These are phyloP conservation scores for Lamellibrachia satsuma DNA, from an alignment of 2,888 invertebrate genomes.

Conservation along the genomic window DNA sequence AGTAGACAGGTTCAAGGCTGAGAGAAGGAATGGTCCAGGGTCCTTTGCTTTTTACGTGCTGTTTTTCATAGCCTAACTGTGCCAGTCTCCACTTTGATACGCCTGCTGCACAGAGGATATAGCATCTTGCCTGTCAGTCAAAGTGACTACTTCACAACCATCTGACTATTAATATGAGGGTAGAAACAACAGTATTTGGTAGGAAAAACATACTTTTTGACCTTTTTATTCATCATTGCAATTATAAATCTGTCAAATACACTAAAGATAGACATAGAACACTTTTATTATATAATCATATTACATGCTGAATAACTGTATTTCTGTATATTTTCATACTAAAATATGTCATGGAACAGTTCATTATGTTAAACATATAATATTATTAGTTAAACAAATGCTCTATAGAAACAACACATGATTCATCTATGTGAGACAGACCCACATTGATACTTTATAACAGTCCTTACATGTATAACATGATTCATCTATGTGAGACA, in stretches of 20 bases:
- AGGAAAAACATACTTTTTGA: not conserved
- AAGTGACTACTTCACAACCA: not conserved
- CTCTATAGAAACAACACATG: no score
- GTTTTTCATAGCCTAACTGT: not conserved
- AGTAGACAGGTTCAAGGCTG: not conserved
- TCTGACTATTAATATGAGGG: not conserved
- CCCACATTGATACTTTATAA: no score
- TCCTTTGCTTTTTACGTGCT: not conserved
- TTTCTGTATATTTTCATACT: not conserved
- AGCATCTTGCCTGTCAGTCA: not conserved
- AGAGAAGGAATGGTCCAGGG: not conserved
- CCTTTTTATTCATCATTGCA: not conserved
- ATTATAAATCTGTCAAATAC: not conserved
- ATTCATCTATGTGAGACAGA: no score
- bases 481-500: no score
- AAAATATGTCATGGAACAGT: not conserved
- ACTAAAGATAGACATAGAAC: not conserved
- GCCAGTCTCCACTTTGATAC: not conserved
- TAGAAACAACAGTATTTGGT: not conserved
- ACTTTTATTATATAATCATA: not conserved
- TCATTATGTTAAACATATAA: no score
- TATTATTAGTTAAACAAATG: no score
- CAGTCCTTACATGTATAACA: no score
- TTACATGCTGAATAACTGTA: not conserved
- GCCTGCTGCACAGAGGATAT: not conserved